Conservation (phyloP, 2,888 invertebrate genomes). For the Trachelus iudaicus region DNA sequence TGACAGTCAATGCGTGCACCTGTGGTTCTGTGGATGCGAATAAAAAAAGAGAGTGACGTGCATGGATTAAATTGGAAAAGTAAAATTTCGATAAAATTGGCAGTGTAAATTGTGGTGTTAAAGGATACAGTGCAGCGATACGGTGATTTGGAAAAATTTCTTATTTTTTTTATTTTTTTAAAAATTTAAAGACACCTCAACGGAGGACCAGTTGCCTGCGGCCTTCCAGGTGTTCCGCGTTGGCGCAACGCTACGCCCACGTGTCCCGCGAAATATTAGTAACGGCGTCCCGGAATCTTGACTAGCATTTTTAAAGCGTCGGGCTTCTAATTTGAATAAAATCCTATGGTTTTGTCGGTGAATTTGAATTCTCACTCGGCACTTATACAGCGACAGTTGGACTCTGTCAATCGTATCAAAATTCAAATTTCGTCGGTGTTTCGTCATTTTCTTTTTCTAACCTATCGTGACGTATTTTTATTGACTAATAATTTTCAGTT, state of each 20-base stretch:
- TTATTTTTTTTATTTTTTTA: neutral
- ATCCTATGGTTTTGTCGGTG: neutral
- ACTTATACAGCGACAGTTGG: neutral
- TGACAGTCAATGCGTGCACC: slow-evolving; percentile 41
- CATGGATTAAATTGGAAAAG: neutral
- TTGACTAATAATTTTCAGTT: neutral
- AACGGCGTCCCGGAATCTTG: slow-evolving; percentile 19
- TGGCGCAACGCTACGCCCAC: slow-evolving; percentile 30
- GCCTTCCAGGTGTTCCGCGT: slow-evolving; percentile 24
- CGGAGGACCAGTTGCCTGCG: neutral
- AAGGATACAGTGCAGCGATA: neutral
- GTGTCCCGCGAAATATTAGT: slow-evolving; percentile 20
- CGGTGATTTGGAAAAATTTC: neutral
- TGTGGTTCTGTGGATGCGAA: neutral
- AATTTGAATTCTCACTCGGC: neutral
- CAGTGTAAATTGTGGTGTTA: neutral
- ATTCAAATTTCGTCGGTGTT: neutral
- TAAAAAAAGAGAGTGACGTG: neutral
- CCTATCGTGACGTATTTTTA: neutral
- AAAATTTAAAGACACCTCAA: neutral
- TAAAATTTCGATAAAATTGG: neutral
- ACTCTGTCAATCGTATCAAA: neutral
- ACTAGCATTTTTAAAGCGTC: slow-evolving; percentile 22
- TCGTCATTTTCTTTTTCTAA: neutral
- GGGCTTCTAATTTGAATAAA: neutral